These are phyloP conservation scores for Chiloscyllium punctatum DNA, from an alignment of 2,797 vertebrate genomes.

Conservation along the genomic window DNA sequence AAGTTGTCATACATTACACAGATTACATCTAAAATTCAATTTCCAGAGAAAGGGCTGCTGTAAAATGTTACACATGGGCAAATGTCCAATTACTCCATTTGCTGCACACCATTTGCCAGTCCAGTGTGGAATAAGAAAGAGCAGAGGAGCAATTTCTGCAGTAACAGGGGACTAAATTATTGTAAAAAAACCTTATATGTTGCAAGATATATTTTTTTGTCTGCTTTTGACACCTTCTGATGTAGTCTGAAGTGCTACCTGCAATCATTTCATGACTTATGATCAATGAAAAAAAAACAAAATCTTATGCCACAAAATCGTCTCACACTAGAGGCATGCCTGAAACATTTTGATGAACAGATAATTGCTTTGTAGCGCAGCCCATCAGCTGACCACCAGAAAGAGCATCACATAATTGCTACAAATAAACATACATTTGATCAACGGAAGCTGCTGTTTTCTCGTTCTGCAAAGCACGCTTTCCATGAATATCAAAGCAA, in stretches of 20 bases:
- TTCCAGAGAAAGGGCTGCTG: not conserved
- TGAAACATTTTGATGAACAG: not conserved
- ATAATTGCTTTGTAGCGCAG: not conserved
- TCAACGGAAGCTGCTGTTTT: not conserved
- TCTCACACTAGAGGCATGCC: not conserved
- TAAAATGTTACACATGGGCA: not conserved
- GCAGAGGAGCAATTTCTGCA: too few species aligned
- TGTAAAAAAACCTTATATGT: not conserved
- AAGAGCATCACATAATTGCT: not conserved
- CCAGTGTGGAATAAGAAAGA: not conserved
- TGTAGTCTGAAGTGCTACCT: not conserved
- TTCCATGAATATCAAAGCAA: not conserved
- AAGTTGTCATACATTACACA: not conserved
- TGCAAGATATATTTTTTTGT: not conserved
- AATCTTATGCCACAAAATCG: not conserved
- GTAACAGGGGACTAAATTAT: not conserved
- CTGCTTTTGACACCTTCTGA: not conserved
- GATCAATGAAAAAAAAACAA: not conserved
- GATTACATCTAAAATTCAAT: not conserved
- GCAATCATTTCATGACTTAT: not conserved
- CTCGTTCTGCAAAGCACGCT: not conserved
- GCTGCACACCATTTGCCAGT: not conserved
- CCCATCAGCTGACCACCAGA: not conserved
- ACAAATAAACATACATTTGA: not conserved
- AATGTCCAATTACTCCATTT: not conserved